Base-by-base conservation (phyloP, 2,113 vertebrate genomes). In the Triplophysa siluroides region DNA sequence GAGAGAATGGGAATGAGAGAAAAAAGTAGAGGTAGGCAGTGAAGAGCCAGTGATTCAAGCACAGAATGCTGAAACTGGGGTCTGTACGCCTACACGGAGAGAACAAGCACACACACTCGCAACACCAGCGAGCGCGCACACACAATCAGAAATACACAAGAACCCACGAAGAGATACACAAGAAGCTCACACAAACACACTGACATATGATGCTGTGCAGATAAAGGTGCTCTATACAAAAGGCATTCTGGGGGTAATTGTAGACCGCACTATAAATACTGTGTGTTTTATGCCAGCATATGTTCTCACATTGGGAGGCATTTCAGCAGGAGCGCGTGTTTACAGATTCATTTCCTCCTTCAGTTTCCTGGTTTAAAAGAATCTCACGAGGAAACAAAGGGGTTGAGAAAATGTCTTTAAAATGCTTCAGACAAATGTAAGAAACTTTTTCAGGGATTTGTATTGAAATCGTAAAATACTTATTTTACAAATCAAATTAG, bases 201-300 rank as follows among this genome's bases (percentile, higher is more conserved):
- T 50, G 29, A 76, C 33, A 23, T 16, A 60, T 33, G 58, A 50
- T 19, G 2, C 19, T 10, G 54, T 21, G 54, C 19, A 82, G 61
- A 60, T 78, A 64, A 82, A 74, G 76, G 68, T 73, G 72, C 75
- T 79, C 54, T 26, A 26, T 47, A 69, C 73, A 29, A 68, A 18
- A 74, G 74, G 78, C 78, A 82, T 83, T 77, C 67, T 80, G 68
- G 74, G 63, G 24, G 38, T 78, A 52, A 18, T 24, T 69, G 67
- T 78, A 73, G 72, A 33, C 71, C 72, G 56, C 43, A 77, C 75
- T 80, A 78, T 78, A 78, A 86, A 84, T 83, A 76, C 56, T 45
- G 63, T 14, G 12, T 81, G 63, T 81, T 75, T 81, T 72, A 82
- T 75, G 68, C n/a, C 58, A 77, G 71, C 84, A 85, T 85, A 83